Evolutionary conservation across 1,140 invertebrate genomes (phyloP), one percentile per base, ranked within the genome.

Genomic region (Brachionus angularis): DNA sequence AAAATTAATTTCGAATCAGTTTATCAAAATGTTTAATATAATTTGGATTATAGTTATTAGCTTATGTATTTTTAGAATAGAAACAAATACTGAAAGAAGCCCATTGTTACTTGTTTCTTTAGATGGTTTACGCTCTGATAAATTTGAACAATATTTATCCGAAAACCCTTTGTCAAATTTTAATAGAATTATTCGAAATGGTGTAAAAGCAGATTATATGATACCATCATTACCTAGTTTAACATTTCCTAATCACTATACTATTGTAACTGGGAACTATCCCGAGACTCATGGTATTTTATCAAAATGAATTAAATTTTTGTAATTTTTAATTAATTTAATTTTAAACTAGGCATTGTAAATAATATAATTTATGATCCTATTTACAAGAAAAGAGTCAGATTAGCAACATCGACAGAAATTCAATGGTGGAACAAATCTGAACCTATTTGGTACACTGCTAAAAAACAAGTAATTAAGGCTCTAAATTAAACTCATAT

Each of bases 201-300:
- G 88, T 1, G 82, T 85, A 0, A 81, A 84, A 69, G 80, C 84
- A 0, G 83, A 86, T 25, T 87, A 86, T 74, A 86, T 90, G 84
- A 76, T 75, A 55, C 73, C 87, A 72, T 82, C 85, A 27, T 90
- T 87, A 78, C 84, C 86, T 0, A 88, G 88, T 1, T 87, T 88
- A 79, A 91, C 89, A 1, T 89, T 89, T 78, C 87, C 88, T 1
- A 90, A 90, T 81, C 89, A 90, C 79, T 87, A 88, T 75, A 85
- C 87, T 1, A 88, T 91, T 42, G 87, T 86, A 0, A 91, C 89
- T 29, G 79, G 62, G 8, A 12, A 46, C 23, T 46, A 67, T 16
- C 25, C 44, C 10, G 62, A 67, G 36, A n/a, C 12, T 34, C 62
- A 67, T n/a, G 62, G 42, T n/a, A 53, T 53, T 14, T 16, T 53